phyloP scores from a whole-genome alignment of 2,797 vertebrate genomes.

The Lindbergichthys nudifrons region DNA sequence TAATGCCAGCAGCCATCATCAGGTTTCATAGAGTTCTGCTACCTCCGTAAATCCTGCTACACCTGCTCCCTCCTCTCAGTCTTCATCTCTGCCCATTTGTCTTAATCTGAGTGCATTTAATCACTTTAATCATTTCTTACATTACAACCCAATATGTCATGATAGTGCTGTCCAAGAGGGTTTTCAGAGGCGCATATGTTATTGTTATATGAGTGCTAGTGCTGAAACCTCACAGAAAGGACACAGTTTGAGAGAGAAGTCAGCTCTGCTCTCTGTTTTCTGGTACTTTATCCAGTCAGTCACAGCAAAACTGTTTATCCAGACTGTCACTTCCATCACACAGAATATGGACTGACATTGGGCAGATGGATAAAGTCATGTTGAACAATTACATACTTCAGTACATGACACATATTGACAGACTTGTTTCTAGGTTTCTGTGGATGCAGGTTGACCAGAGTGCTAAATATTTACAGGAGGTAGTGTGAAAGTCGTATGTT shows the following conservation, averaged over 20 bases:
- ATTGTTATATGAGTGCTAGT: neutral
- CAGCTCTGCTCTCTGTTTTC: conserved; percentile 17
- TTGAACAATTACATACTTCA: conserved; percentile 7
- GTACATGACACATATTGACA: conserved; percentile 7
- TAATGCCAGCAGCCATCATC: conserved; percentile 65
- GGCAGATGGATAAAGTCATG: conserved; percentile 6
- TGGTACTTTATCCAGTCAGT: conserved; percentile 27
- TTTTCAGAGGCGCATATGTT: conserved; percentile 14
- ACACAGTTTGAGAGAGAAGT: conserved; percentile 4
- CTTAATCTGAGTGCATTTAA: conserved; percentile 30
- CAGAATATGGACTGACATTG: conserved; percentile 16
- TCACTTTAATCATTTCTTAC: conserved; percentile 30
- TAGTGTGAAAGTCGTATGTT: neutral
- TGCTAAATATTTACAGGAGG: conserved; percentile 1
- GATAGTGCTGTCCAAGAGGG: conserved; percentile 19
- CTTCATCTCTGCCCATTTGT: conserved; percentile 20
- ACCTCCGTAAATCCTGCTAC: conserved; percentile 54
- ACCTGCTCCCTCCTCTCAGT: conserved; percentile 36
- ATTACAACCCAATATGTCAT: conserved; percentile 26
- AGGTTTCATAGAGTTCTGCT: conserved; percentile 62
- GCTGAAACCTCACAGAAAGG: conserved; percentile 2
- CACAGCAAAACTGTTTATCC: conserved; percentile 21
- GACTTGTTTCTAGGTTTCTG: neutral
- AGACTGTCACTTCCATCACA: conserved; percentile 14
- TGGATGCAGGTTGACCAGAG: neutral